Evolutionary conservation across 2,888 invertebrate species (phyloP), one percentile per base, ranked within the genome.

Genomic region (Laspeyria flexula): DNA sequence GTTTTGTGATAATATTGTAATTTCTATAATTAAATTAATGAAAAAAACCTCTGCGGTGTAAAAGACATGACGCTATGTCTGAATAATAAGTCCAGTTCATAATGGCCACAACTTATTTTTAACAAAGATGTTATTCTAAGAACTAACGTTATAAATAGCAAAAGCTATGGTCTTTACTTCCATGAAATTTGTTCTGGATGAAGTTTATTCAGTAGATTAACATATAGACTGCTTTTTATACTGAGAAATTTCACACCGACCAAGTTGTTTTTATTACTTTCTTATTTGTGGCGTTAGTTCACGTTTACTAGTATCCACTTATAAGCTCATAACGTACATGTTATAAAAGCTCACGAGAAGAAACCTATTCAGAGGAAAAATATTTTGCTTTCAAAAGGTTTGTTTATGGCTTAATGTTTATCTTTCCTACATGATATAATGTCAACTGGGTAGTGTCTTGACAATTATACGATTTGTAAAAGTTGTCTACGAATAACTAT

Each of bases 251-350:
- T 40, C 16, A 29, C 40, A 27, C 27, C 6, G 16, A 40, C 15
- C 21, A 37, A 29, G 40, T 40, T 40, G 29, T 40, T 40, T 29
- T 29, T 16, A 40, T 40, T 40, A 40, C 29, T 29, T 16, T 40
- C 16, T 40, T 29, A 40, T 40, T 40, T 29, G 15, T 29, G 16
- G 16, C 11, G 29, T 16, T 9, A 39, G 5, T 29, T 40, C 11
- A 9, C 6, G 21, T 29, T 40, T 29, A 29, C 16, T 29, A 13
- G 40, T 6, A 16, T 2, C 27, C 15, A 16, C 16, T 40, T 27
- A 29, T 1, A n/a, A 29, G 40, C 11, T 39, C 25, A 13, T 16
- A 25, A 16, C 40, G 1, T 21, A 25, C 34, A 18, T 23, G 11
- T 27, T 46, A 3, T 10, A n/a, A 33, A 21, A 9, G 12, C 9